Conservation (phyloP, 2,113 vertebrate species). For the Pipa parva region DNA sequence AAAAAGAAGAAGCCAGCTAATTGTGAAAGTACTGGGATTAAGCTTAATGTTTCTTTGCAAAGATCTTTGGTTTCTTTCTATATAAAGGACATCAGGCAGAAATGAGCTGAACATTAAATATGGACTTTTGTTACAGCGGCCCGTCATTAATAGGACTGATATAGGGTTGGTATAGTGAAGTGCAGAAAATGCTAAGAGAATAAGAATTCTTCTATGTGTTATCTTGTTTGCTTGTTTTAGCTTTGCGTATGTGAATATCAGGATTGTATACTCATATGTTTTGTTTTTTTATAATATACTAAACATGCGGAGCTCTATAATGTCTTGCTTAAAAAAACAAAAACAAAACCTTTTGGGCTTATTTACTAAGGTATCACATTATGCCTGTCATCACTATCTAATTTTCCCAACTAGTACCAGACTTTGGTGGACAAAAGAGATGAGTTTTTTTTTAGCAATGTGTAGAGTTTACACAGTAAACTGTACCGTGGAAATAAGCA, state of each 20-base stretch:
- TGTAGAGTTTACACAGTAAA: no score
- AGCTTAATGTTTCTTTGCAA: neutral
- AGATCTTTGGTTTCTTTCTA: neutral
- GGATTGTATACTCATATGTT: neutral
- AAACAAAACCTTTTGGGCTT: no score
- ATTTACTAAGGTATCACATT: neutral
- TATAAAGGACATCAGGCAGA: neutral
- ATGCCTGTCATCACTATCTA: neutral
- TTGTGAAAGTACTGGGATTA: neutral
- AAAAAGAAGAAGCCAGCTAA: conserved; percentile 38
- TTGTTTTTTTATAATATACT: conserved; percentile 15
- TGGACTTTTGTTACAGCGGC: neutral
- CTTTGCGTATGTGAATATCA: neutral
- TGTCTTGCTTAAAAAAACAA: no score
- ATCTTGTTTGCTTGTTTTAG: neutral
- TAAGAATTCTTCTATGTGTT: neutral
- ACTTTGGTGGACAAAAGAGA: neutral
- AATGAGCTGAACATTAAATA: neutral
- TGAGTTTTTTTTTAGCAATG: no score
- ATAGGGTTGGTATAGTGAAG: no score
- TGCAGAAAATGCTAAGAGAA: no score
- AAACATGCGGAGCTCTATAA: neutral
- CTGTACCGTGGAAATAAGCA: no score
- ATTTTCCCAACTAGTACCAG: no score
- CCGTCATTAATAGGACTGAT: neutral